Base-by-base conservation (phyloP, 2,113 vertebrate genomes). In the Micronycteris hirsuta region DNA sequence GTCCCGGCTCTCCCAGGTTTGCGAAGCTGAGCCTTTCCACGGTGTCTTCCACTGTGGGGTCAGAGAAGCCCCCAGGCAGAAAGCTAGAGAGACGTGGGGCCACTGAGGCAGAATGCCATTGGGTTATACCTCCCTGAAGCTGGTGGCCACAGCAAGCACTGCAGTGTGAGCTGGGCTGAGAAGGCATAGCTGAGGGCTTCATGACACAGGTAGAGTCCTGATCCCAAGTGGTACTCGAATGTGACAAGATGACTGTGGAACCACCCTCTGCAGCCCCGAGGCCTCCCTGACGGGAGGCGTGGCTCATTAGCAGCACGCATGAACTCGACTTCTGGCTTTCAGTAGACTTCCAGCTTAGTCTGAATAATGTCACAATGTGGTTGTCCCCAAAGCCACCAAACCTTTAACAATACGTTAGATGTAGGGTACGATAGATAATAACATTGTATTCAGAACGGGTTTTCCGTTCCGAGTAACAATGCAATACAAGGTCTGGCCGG, bases 261-360 rank as follows among this genome's bases (percentile, higher is more conserved):
- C 54, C 26, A 38, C 49, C 13, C 0, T 3, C 20, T 28, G 54
- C n/a, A 13, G 56, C 5, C 16, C 70, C 26, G 20, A 54, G 33
- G 3, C 68, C 47, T 77, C 13, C 15, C n/a, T 5, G 43, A 10
- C n/a, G 70, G 43, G 38, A 41, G 81, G 38, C 7, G 0, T 3
- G 8, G 2, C 15, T 49, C 20, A 58, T 0, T 12, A 13, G 9
- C 16, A 41, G 24, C 1, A 2, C 2, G 3, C 15, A 3, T 12
- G 41, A 10, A 58, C 16, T 52, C 49, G 49, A 67, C 58, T 38
- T 65, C 5, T 28, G 58, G 33, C 26, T 82, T 92, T 74, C 28
- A 11, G 83, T 19, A 41, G 52, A 47, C 43, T 31, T 45, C 4
- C 26, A 81, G 19, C 10, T 87, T 31, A 9, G 5, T 61, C 1